Conservation (phyloP, 2,888 invertebrate genomes). For the Chrysolina americana region DNA sequence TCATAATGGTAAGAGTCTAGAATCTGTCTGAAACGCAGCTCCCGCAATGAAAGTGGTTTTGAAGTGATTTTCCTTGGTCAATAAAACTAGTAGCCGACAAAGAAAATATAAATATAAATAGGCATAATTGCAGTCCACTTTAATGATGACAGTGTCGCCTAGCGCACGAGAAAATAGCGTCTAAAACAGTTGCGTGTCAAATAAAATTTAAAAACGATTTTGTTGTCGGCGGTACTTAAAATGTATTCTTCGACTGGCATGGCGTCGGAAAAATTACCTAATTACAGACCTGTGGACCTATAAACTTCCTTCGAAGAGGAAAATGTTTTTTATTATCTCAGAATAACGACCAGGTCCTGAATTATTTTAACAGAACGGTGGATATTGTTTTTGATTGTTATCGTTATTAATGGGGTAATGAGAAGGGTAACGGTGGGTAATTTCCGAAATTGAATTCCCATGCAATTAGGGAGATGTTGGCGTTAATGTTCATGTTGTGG, state of each 20-base stretch:
- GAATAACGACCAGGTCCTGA: conserved; percentile 27
- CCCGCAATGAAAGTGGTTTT: background rate
- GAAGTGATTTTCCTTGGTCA: conserved; percentile 17
- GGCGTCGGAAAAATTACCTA: conserved; percentile 40
- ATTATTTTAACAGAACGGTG: conserved; percentile 31
- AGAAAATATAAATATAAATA: conserved; percentile 33
- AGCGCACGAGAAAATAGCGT: conserved; percentile 13
- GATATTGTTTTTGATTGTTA: conserved; percentile 32
- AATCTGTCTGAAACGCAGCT: conserved; percentile 5
- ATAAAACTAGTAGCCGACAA: conserved; percentile 32
- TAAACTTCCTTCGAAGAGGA: conserved; percentile 36
- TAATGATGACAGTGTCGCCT: conserved; percentile 32
- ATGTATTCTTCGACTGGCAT: conserved; percentile 20
- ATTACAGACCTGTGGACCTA: conserved; percentile 38
- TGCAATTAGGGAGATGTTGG: background rate
- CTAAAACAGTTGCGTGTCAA: conserved; percentile 45
- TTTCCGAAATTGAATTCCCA: background rate
- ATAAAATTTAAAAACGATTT: conserved; percentile 49
- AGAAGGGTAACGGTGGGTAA: background rate
- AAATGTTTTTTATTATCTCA: conserved; percentile 32
- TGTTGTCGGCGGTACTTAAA: conserved; percentile 35
- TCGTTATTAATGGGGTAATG: conserved; percentile 15
- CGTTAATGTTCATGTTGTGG: background rate
- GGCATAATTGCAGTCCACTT: conserved; percentile 33
- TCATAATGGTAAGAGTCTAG: background rate